Percentiles rank a stretch among this genome's conserved stretches.
These are phyloP conservation scores for Peromyscus polionotus DNA, from an alignment of 2,113 vertebrate species.

Conservation along the genomic window DNA sequence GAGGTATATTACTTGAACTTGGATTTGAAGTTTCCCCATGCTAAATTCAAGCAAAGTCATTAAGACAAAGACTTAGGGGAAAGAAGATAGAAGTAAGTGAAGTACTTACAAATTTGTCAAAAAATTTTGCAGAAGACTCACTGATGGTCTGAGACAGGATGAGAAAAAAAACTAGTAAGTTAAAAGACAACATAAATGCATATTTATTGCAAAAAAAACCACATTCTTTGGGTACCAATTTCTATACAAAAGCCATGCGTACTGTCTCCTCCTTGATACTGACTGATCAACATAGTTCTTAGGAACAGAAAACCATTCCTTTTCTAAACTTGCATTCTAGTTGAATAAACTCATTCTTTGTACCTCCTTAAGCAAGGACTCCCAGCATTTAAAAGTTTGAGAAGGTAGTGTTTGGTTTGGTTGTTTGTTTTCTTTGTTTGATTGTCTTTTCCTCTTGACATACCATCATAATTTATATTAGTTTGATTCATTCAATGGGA, in stretches of 20 bases:
- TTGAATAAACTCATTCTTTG: neutral
- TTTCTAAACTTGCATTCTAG: neutral
- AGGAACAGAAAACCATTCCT: neutral
- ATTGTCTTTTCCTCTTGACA: neutral
- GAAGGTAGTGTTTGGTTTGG: neutral
- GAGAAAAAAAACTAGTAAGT: constrained; percentile 8
- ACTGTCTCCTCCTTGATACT: neutral
- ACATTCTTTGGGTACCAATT: neutral
- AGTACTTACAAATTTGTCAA: constrained; percentile 88
- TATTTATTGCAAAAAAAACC: neutral
- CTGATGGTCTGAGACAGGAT: constrained; percentile 85
- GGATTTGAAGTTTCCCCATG: too few relatives aligned
- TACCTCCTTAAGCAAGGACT: neutral
- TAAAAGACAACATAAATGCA: neutral
- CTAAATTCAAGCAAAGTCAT: neutral
- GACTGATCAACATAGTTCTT: neutral
- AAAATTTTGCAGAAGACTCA: constrained; percentile 86
- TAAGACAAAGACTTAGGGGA: neutral
- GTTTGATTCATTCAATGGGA: neutral
- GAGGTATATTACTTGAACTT: neutral
- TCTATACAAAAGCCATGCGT: too few relatives aligned
- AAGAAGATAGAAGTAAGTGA: neutral
- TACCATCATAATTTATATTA: neutral
- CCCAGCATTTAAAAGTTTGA: neutral
- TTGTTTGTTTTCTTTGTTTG: neutral